A percentile compares a stretch with the other conserved stretches of the same genome.
phyloP scores from a whole-genome alignment of 2,113 vertebrate species.

The Ahaetulla prasina region DNA sequence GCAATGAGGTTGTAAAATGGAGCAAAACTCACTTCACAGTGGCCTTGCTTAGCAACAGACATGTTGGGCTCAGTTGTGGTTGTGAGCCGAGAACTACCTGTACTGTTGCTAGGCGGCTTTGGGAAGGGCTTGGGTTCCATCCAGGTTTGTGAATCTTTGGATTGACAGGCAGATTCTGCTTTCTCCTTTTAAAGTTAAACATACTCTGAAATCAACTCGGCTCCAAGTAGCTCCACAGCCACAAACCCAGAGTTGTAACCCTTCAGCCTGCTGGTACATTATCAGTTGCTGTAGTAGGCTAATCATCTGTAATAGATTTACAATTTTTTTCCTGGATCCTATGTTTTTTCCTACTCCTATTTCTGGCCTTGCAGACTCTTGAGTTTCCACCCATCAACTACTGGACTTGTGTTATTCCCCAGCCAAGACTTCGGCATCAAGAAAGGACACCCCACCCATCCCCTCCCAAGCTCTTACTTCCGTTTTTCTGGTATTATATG shows the following conservation, averaged over 20 bases:
- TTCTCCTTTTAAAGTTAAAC: background rate
- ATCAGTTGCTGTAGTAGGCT: background rate
- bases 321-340: background rate
- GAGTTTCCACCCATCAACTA: background rate
- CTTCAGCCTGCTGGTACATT: background rate
- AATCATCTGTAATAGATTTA: background rate
- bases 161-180: background rate
- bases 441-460: background rate
- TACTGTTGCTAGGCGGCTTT: background rate
- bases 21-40: too few relatives aligned
- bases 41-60: too few relatives aligned
- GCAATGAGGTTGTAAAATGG: too few relatives aligned
- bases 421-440: background rate
- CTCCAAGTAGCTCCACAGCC: background rate
- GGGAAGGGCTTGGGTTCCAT: background rate
- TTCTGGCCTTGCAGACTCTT: background rate
- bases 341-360: background rate
- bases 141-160: background rate
- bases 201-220: background rate
- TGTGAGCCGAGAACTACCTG: too few relatives aligned
- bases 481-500: background rate
- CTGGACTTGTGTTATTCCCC: background rate
- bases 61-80: too few relatives aligned
- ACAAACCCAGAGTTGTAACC: background rate
- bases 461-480: background rate